Percentiles rank a stretch among this genome's conserved stretches.
Evolutionary conservation across 2,888 invertebrate genomes (phyloP).

Genomic region (Orthosia incerta): DNA sequence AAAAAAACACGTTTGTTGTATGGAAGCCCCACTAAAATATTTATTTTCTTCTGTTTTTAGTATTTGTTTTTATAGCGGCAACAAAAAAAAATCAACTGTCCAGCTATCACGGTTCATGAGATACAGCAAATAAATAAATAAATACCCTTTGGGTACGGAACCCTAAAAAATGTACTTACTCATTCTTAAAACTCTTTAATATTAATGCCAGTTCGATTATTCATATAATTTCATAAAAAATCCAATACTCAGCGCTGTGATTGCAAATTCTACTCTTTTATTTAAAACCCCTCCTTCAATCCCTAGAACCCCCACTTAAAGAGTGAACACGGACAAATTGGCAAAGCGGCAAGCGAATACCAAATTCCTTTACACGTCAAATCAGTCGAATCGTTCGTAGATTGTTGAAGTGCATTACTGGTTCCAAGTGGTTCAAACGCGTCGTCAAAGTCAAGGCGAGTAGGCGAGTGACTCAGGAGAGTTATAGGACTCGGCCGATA

Average conservation of each 20-base stretch:
- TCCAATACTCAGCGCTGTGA: neutral
- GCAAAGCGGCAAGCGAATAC: conserved; percentile 30
- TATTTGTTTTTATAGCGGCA: no score
- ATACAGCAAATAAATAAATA: no score
- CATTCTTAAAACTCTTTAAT: neutral
- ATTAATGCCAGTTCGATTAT: neutral
- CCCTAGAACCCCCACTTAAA: conserved; percentile 20
- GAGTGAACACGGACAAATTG: conserved; percentile 38
- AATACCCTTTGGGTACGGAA: no score
- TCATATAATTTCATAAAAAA: neutral
- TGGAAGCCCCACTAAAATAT: no score
- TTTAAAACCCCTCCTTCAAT: conserved; percentile 18
- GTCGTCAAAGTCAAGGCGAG: conserved; percentile 45
- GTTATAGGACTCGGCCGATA: conserved; percentile 40
- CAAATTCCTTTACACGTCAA: conserved; percentile 52
- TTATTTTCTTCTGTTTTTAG: no score
- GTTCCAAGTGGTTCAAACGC: conserved; percentile 44
- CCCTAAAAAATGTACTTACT: no score
- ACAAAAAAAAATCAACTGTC: no score
- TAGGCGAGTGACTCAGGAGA: conserved; percentile 46
- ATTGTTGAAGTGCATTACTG: conserved; percentile 50
- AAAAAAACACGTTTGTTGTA: no score
- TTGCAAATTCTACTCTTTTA: conserved; percentile 5
- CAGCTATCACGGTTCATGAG: no score
- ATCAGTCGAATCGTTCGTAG: conserved; percentile 37